Conservation (phyloP, 2,113 vertebrate species). For the Lonchura striata region DNA sequence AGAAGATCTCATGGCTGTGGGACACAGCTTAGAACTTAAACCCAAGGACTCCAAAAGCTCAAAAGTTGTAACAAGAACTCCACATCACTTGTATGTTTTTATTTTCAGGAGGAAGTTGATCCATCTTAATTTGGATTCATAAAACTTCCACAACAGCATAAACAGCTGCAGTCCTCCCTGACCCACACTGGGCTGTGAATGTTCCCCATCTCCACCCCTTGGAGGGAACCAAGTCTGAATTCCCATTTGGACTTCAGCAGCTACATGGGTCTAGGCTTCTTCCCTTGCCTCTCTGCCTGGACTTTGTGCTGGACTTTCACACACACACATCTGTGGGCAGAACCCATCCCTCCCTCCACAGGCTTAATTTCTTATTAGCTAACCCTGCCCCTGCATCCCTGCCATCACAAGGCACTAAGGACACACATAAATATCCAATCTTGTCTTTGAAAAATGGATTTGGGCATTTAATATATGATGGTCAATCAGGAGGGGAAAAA, state of each 20-base stretch:
- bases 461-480: conserved; percentile 45
- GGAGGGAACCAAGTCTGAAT: background rate
- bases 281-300: background rate
- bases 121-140: conserved; percentile 15
- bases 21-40: background rate
- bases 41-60: background rate
- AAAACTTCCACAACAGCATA: conserved; percentile 19
- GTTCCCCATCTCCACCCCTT: background rate
- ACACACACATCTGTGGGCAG: background rate
- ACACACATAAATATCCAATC: background rate
- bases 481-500: background rate
- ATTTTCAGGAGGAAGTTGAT: background rate
- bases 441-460: conserved; percentile 56
- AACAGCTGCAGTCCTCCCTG: background rate
- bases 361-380: conserved; percentile 24
- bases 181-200: background rate
- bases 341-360: background rate
- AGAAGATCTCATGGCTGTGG: background rate
- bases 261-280: background rate
- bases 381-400: conserved; percentile 28
- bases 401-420: conserved; percentile 23
- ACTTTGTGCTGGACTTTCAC: background rate
- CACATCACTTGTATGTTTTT: background rate
- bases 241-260: background rate
- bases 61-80: background rate